Conservation (phyloP, 1,140 invertebrate species). For the Holotrichia oblita region DNA sequence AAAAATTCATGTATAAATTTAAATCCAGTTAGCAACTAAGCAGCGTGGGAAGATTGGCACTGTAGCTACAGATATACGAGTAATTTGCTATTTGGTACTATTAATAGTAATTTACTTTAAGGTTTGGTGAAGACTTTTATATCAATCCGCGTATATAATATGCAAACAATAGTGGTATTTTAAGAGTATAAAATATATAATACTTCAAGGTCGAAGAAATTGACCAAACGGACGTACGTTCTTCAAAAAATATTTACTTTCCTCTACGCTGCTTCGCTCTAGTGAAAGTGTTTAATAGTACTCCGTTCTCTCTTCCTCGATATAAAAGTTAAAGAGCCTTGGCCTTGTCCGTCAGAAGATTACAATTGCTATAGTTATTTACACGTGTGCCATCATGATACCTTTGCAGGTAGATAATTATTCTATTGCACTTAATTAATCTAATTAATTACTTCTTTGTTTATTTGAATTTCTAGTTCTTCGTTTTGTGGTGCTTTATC, state of each 20-base stretch:
- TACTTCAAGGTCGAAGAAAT: conserved; percentile 24
- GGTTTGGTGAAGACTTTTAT: too few species aligned
- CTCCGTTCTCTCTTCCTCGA: conserved; percentile 22
- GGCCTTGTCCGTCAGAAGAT: conserved; percentile 29
- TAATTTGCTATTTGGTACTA: too few species aligned
- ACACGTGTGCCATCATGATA: background rate
- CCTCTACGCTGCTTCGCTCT: background rate
- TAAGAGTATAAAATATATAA: background rate
- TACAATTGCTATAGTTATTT: conserved; percentile 21
- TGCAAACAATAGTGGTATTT: background rate
- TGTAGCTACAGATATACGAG: too few species aligned
- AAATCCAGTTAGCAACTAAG: too few species aligned
- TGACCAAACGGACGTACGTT: background rate
- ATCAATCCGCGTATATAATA: background rate
- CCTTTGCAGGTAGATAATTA: background rate
- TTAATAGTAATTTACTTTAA: too few species aligned
- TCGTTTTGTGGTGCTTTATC: background rate
- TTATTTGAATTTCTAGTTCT: conserved; percentile 4
- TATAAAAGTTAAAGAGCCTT: conserved; percentile 30
- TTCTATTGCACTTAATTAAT: background rate
- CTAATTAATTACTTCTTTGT: background rate
- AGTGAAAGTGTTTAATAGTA: conserved; percentile 2
- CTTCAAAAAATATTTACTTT: conserved; percentile 26
- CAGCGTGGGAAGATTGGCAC: too few species aligned
- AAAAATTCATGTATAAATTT: too few species aligned